phyloP scores from a whole-genome alignment of 2,113 vertebrate species.

The Hypomesus transpacificus region DNA sequence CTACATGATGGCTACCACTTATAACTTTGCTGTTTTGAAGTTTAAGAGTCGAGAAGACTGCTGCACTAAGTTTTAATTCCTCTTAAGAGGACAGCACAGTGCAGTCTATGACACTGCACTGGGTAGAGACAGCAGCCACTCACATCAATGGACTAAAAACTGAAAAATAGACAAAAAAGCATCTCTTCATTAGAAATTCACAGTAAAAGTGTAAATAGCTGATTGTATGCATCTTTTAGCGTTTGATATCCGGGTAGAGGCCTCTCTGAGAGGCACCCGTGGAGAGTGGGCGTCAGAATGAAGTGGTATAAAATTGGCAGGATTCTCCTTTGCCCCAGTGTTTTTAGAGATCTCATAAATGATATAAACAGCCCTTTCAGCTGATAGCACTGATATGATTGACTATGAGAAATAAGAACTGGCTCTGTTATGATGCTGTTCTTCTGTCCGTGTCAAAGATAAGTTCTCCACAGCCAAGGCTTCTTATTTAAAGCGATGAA shows the following conservation, averaged over 20 bases:
- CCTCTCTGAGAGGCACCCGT: conserved; percentile 44
- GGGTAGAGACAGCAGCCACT: conserved; percentile 82
- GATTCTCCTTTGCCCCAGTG: conserved; percentile 46
- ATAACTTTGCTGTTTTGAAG: conserved; percentile 99
- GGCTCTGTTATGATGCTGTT: background rate
- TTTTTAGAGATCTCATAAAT: conserved; percentile 13
- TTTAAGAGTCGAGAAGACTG: conserved; percentile 99
- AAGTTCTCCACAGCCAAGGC: conserved; percentile 25
- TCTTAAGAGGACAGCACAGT: conserved; percentile 71
- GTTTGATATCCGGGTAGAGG: conserved; percentile 58
- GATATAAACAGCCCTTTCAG: conserved; percentile 2
- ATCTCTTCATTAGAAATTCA: conserved; percentile 63
- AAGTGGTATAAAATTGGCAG: conserved; percentile 38
- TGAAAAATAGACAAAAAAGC: conserved; percentile 70
- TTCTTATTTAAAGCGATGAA: conserved; percentile 15
- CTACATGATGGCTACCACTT: conserved; percentile 99
- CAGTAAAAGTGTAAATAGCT: conserved; percentile 88
- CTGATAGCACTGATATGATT: background rate
- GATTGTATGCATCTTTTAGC: conserved; percentile 76
- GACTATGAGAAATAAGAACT: too few relatives aligned
- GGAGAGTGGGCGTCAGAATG: conserved; percentile 42
- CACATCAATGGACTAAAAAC: conserved; percentile 83
- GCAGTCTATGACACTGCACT: conserved; percentile 66
- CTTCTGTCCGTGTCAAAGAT: background rate
- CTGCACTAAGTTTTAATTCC: conserved; percentile 99